A percentile compares a stretch with the other conserved stretches of the same genome.
Evolutionary conservation across 2,113 vertebrate genomes (phyloP).

Genomic region (Pseudonaja textilis): DNA sequence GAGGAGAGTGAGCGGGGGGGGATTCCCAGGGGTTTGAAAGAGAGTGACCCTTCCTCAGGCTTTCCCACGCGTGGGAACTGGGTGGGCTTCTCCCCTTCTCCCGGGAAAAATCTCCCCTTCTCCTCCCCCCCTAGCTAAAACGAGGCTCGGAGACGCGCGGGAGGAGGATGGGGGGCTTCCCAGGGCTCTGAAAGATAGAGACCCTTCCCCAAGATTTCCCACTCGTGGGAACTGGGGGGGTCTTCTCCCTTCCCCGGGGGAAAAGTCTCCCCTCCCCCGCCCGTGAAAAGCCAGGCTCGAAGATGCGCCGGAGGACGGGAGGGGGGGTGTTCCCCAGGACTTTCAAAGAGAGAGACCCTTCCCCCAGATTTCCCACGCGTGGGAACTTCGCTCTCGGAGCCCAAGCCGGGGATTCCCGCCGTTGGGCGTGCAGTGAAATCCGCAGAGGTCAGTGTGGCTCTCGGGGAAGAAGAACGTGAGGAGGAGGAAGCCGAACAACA

Average conservation of each 20-base stretch:
- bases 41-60: background rate
- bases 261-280: too few species aligned
- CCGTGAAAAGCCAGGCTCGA: background rate
- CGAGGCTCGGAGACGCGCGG: background rate
- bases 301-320: fast-evolving
- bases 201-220: background rate
- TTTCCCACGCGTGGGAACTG: background rate
- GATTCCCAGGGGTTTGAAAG: background rate
- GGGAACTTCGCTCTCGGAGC: background rate
- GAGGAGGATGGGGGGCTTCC: background rate
- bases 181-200: background rate
- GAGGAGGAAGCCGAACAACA: background rate
- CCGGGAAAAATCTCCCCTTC: too few species aligned
- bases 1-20: fast-evolving
- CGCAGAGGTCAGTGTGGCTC: background rate
- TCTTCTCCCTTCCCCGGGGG: too few species aligned
- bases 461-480: background rate
- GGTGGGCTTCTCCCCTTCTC: too few species aligned
- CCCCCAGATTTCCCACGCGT: background rate
- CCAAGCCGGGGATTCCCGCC: fast-evolving
- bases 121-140: too few species aligned
- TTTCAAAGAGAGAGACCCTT: background rate
- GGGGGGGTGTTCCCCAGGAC: background rate
- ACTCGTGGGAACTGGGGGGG: background rate
- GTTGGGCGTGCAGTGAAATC: background rate